A percentile compares a stretch with the other conserved stretches of the same genome.
These are phyloP conservation scores for Atta colombica DNA, from an alignment of 1,140 invertebrate genomes.

Conservation along the genomic window DNA sequence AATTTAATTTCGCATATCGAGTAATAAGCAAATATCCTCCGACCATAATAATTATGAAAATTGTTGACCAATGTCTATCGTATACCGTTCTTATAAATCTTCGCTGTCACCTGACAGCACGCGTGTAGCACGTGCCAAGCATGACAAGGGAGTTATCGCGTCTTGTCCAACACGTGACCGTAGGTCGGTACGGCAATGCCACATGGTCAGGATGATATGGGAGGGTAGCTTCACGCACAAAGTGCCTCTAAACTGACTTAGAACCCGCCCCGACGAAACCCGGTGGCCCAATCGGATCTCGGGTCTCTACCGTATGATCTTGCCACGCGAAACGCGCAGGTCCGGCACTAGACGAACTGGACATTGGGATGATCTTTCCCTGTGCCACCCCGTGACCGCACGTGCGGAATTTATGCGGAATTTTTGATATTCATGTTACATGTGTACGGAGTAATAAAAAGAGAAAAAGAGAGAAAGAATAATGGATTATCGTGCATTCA, in stretches of 20 bases:
- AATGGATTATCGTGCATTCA: neutral
- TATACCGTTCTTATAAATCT: constrained; percentile 48
- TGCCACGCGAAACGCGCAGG: constrained; percentile 79
- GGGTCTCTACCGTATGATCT: constrained; percentile 77
- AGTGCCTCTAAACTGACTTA: constrained; percentile 86
- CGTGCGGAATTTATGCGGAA: constrained; percentile 49
- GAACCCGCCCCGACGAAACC: constrained; percentile 83
- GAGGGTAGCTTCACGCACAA: constrained; percentile 76
- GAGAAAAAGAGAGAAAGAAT: neutral
- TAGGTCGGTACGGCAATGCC: constrained; percentile 55
- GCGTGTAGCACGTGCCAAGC: constrained; percentile 64
- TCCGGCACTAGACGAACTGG: constrained; percentile 74
- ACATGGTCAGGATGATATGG: constrained; percentile 68
- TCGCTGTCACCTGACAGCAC: constrained; percentile 65
- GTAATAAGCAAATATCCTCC: constrained; percentile 9
- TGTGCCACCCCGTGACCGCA: constrained; percentile 48
- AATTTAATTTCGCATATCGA: neutral
- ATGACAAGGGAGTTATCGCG: constrained; percentile 12
- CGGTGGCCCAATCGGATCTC: constrained; percentile 81
- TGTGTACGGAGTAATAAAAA: neutral
- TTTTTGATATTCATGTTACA: neutral
- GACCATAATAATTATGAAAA: constrained; percentile 26
- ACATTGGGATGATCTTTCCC: constrained; percentile 73
- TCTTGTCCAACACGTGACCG: constrained; percentile 72
- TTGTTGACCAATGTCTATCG: constrained; percentile 26